Percentiles rank a stretch among this genome's conserved stretches.
Evolutionary conservation across 2,113 vertebrate genomes (phyloP).

Genomic region (Caloenas nicobarica): DNA sequence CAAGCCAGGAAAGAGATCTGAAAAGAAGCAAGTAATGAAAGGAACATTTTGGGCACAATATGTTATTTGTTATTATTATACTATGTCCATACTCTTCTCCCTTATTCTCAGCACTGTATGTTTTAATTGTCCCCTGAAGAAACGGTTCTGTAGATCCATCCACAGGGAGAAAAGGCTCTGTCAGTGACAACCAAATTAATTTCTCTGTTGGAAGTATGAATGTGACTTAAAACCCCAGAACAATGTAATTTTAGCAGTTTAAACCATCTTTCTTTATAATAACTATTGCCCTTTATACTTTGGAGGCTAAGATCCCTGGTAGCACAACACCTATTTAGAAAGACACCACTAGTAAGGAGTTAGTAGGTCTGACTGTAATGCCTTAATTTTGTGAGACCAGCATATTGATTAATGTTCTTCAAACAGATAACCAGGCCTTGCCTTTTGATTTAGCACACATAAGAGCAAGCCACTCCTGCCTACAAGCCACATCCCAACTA

Average conservation of each 20-base stretch:
- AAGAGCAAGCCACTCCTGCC: background rate
- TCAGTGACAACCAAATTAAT: conserved; percentile 50
- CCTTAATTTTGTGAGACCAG: background rate
- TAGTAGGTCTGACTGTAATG: background rate
- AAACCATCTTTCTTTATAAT: background rate
- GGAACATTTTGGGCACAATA: background rate
- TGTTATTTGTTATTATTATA: conserved; percentile 1
- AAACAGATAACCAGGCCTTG: background rate
- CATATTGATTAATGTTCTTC: background rate
- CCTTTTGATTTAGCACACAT: background rate
- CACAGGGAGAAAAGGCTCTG: conserved; percentile 23
- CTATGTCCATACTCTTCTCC: background rate
- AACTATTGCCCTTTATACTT: background rate
- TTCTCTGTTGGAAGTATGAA: conserved; percentile 9
- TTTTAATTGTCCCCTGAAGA: conserved; percentile 58
- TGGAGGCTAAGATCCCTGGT: background rate
- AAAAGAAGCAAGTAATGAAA: conserved; percentile 34
- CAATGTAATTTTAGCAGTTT: background rate
- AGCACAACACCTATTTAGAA: background rate
- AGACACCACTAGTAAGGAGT: background rate
- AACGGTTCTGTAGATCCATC: conserved; percentile 1
- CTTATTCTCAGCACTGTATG: background rate
- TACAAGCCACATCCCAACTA: background rate
- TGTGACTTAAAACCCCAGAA: conserved; percentile 9
- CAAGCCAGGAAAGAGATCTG: background rate